Percentiles rank a stretch among this genome's conserved stretches.
These are phyloP conservation scores for Chrosomus eos DNA, from an alignment of 2,797 vertebrate species.

Conservation along the genomic window DNA sequence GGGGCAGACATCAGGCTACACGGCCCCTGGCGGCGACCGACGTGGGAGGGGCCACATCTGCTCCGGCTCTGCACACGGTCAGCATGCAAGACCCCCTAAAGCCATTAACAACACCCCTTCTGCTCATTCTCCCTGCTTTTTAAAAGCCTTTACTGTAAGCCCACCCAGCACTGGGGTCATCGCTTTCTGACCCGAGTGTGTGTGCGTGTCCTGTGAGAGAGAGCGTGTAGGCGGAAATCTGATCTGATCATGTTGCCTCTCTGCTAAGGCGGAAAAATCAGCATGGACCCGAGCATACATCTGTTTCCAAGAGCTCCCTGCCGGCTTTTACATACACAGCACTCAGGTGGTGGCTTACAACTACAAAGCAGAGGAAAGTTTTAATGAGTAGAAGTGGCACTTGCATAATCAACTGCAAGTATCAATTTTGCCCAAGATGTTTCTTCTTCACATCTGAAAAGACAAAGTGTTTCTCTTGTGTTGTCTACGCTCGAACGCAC, in stretches of 20 bases:
- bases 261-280: slow-evolving; percentile 46
- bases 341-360: slow-evolving; percentile 32
- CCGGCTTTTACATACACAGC: slow-evolving; percentile 42
- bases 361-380: slow-evolving; percentile 3
- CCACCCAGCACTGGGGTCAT: slow-evolving; percentile 25
- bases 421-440: background rate
- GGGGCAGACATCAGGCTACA: slow-evolving; percentile 11
- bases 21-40: slow-evolving; percentile 3
- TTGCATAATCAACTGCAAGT: background rate
- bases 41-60: slow-evolving; percentile 52
- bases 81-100: slow-evolving; percentile 32
- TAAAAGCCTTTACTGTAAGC: slow-evolving; percentile 1
- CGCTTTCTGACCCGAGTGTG: slow-evolving; percentile 22
- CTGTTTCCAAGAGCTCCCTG: slow-evolving; percentile 46
- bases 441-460: background rate
- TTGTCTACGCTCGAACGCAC: background rate
- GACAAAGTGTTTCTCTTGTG: background rate
- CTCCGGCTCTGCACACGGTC: background rate
- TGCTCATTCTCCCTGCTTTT: background rate
- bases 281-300: slow-evolving; percentile 45
- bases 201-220: slow-evolving; percentile 13
- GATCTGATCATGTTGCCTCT: slow-evolving; percentile 48
- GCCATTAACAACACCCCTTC: slow-evolving; percentile 6
- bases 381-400: background rate
- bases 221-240: slow-evolving; percentile 40